Base-by-base conservation (phyloP, 2,888 invertebrate species). In the Napeogenes sylphis region DNA sequence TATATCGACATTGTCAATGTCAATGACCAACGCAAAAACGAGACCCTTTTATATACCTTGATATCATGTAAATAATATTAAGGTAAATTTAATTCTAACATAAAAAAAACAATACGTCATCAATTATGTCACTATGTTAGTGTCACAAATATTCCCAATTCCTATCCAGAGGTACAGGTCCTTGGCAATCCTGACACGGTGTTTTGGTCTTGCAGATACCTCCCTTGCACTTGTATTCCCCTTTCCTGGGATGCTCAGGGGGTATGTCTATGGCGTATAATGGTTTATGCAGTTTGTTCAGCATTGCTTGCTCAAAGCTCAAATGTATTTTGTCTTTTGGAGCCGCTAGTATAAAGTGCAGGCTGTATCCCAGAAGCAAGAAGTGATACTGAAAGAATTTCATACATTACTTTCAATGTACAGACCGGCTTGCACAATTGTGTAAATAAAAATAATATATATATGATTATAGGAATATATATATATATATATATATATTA, bases 241-340 rank as follows among this genome's bases (percentile, higher is more conserved):
- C 85, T 59, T 85, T 84, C 6, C 79, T 69, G 0, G 84, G 82
- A 55, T 72, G 74, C 38, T 76, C 72, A 2, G 75, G 70, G 0
- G 75, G 75, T 4, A 67, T 72, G n/a, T 79, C 77, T 0, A 75
- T 71, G 0, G 64, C 73, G 56, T 68, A 68, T 81, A 78, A 81
- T 0, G 84, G 79, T 55, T 80, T 75, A 64, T 83, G 79, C 0
- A 85, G 78, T 46, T 78, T 77, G 57, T 80, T 68, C 56, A 81
- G 58, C 74, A 81, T 77, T 2, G 74, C 66, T 2, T 76, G 73
- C 56, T 83, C 83, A 38, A 73, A 46, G 2, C 65, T 69, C n/a
- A 62, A 55, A n/a, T 64, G 62, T 12, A 59, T 55, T n/a, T 64
- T 64, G 55, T 62, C 67, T 54, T 65, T 68, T n/a, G 70, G 69